Base-by-base conservation (phyloP, 1,140 invertebrate species). In the Aphidius ervi region DNA sequence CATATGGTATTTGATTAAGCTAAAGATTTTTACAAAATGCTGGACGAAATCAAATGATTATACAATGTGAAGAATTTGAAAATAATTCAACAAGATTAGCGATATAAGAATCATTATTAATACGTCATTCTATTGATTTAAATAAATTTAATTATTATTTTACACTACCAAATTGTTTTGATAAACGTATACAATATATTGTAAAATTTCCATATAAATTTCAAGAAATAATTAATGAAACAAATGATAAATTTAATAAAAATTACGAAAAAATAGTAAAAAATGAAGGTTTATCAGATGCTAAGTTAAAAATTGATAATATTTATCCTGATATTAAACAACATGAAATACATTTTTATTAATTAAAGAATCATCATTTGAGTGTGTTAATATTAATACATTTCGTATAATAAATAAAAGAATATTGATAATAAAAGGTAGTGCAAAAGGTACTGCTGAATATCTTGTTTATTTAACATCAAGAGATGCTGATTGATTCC, bases 21-120 rank as follows among this genome's bases (percentile, higher is more conserved):
- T 4, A 89, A 87, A 69, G 91, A 94, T 94, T 95, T 68, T 75
- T 95, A 3, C 88, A 91, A 47, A 92, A 92, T 58, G 91, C 91
- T 41, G 92, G 92, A 5, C 91, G 94, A 75, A 85, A 85, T 66
- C 86, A 86, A 53, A 87, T 92, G 77, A 86, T 94, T 50, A 70
- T 84, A 5, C 84, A 94, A 76, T 93, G 90, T 78, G 89, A 92
- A 66, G 87, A 91, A 69, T 87, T 88, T 0, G 90, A 93, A 69
- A 81, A 77, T 45, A 91, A 95, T 67, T 70, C 94, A 39, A 84
- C 83, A 1, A 87, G n/a, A 53, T 76, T 86, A 41, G 79, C 89
- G 8, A 81, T 83, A 9, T 86, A 91, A 62, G 86, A 90, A 56
- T 84, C 83, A 7, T 67, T 85, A 4, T 72, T 89, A 0, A 82